Base-by-base conservation (phyloP, 2,797 vertebrate species). In the Girardinus metallicus region DNA sequence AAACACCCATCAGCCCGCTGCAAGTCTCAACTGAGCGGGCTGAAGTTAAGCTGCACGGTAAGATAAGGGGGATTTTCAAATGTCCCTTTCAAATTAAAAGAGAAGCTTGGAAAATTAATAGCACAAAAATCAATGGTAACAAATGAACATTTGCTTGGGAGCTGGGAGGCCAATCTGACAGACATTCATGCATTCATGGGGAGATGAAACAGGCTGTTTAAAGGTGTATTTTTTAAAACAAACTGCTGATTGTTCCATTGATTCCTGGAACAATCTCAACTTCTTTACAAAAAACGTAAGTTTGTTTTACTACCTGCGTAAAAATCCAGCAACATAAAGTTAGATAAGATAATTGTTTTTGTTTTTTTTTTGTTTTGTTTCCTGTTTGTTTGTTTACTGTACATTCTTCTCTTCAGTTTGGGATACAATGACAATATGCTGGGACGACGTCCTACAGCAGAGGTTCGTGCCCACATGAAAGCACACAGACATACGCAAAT, bases 1-100 rank as follows among this genome's bases (percentile, higher is more conserved):
- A 90, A 91, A 94, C 94, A 94, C 93, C 93, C 94, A 92, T 81
- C 87, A 78, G 74, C 71, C 77, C 74, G 13, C 80, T 84, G 86
- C 93, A 91, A 90, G 93, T 93, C 92, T 91, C 75, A 89, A 92
- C 90, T 87, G 81, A 91, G 87, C 82, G 21, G 47, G 16, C 43
- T 66, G 15, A 34, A 0, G 53, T 47, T 0, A 85, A 83, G 55
- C 12, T 47, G 0, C 6, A 0, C 0, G 46, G 36, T 0, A 0
- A 26, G 7, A 49, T 15, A 0, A 71, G 79, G 79, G 87, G 85
- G 75, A 11, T 12, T 0, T 5, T 0, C 21, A 4, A 0, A 1
- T 0, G 0, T 1, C 1, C 8, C 8, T 51, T 91, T 87, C 88
- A 91, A 64, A 89, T 1, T 89, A 88, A 91, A 76, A 85, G 2